Evolutionary conservation across 1,140 invertebrate genomes (phyloP), one percentile per base, ranked within the genome.

Genomic region (Chionoecetes opilio): DNA sequence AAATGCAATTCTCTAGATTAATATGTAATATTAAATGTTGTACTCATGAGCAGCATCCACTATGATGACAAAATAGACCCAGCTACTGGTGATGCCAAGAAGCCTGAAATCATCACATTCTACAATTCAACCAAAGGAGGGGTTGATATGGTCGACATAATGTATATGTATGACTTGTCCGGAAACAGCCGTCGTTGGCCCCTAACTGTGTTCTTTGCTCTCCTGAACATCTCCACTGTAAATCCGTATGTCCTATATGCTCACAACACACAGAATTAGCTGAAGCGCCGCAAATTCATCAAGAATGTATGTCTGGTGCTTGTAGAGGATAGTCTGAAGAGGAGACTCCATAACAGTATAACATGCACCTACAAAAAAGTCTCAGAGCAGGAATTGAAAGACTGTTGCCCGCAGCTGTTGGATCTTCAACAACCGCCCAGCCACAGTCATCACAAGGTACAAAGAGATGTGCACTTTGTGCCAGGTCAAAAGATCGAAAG

Each of bases 81-180:
- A 63, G 84, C n/a, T 41, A 89, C 95, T 88, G 87, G 92, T 82
- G 95, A 96, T 26, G 41, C 91, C 37, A 95, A 96, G 38, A 97
- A 97, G 86, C 96, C 96, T 92, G 96, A 96, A 29, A 96, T 96
- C 21, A 96, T 97, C 9, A 88, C 86, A 5, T 96, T 96, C 95
- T 97, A 96, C 84, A 96, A 97, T 94, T 46, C 34, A 75, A 96
- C 96, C 5, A 97, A 97, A 95, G 92, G 95, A 34, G 96, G 96
- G 5, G 96, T 96, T 11, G 96, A 96, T 95, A 94, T 46, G 32
- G 86, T 96, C 17, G 96, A 96, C 92, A 41, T 96, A 95, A 93
- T 95, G 93, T 37, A 31, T 9, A 82, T 26, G 75, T 96, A 96
- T 89, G 89, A 84, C 32, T 11, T 34, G 3, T 94, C 84, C 34